Evolutionary conservation across 2,113 vertebrate genomes (phyloP).

Genomic region (Petroica traversi): DNA sequence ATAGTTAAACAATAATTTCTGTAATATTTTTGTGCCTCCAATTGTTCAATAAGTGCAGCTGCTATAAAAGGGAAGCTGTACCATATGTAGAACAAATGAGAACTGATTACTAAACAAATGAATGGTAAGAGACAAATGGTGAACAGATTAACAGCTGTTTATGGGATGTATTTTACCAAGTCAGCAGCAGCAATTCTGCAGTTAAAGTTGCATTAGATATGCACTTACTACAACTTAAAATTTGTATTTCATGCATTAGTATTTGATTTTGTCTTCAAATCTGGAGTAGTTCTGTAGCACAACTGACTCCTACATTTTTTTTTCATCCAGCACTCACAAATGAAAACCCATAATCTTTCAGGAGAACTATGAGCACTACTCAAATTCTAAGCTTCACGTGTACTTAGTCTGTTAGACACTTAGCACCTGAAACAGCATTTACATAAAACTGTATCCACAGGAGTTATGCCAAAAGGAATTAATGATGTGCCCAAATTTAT

Average conservation of each 20-base stretch:
- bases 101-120: conserved; percentile 55
- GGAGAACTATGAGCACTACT: neutral
- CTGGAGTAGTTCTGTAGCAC: neutral
- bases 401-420: neutral
- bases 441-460: neutral
- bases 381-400: neutral
- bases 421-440: neutral
- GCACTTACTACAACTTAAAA: neutral
- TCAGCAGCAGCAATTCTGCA: neutral
- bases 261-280: neutral
- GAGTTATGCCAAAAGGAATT: neutral
- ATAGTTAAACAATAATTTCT: conserved; percentile 19
- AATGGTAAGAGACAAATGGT: conserved; percentile 17
- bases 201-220: neutral
- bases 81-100: conserved; percentile 41
- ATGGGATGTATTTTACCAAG: conserved; percentile 2
- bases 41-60: conserved; percentile 35
- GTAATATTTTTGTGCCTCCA: conserved; percentile 8
- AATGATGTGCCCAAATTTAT: neutral
- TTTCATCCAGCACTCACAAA: neutral
- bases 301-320: neutral
- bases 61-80: conserved; percentile 12
- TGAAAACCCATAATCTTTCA: neutral
- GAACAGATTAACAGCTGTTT: conserved; percentile 54
- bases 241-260: neutral